Percentiles rank a stretch among this genome's conserved stretches.
Conservation (phyloP, 2,797 vertebrate genomes). For the Paedocypris micromegethes region DNA sequence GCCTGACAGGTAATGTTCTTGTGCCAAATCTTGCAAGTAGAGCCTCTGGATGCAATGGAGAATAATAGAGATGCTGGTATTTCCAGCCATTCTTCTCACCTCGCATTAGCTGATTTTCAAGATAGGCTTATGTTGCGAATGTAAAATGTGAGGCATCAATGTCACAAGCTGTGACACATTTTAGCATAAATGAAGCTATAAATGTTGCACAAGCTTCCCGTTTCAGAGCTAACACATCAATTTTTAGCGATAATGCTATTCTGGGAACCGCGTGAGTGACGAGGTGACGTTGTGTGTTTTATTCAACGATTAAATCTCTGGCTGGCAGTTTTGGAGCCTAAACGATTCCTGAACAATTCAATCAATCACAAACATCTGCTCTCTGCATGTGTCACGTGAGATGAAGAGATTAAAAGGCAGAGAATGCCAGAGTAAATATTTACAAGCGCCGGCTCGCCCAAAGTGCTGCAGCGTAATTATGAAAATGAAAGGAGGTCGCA, state of each 20-base stretch:
- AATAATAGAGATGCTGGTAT: conserved; percentile 26
- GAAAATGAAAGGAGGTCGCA: conserved; percentile 30
- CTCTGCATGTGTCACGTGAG: conserved; percentile 9
- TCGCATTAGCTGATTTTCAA: background rate
- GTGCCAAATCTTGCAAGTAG: conserved; percentile 24
- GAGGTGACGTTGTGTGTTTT: conserved; percentile 7
- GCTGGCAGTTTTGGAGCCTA: conserved; percentile 10
- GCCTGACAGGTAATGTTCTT: conserved; percentile 47
- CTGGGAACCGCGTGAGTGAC: background rate
- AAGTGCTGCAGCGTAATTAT: conserved; percentile 29
- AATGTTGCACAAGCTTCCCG: background rate
- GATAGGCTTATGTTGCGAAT: background rate
- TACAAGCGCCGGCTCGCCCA: conserved; percentile 13
- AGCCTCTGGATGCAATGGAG: conserved; percentile 28
- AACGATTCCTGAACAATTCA: conserved; percentile 15
- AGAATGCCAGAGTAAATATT: conserved; percentile 22
- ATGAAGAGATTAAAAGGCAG: conserved; percentile 19
- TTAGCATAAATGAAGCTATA: conserved; percentile 17
- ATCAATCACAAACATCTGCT: conserved; percentile 42
- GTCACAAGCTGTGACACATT: background rate
- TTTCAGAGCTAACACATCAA: background rate
- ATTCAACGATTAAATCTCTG: conserved; percentile 23
- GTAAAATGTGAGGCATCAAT: conserved; percentile 11
- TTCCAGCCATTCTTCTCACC: conserved; percentile 1
- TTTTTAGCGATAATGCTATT: conserved; percentile 4